phyloP scores from a whole-genome alignment of 2,797 vertebrate species.

The Danio tinwini region DNA sequence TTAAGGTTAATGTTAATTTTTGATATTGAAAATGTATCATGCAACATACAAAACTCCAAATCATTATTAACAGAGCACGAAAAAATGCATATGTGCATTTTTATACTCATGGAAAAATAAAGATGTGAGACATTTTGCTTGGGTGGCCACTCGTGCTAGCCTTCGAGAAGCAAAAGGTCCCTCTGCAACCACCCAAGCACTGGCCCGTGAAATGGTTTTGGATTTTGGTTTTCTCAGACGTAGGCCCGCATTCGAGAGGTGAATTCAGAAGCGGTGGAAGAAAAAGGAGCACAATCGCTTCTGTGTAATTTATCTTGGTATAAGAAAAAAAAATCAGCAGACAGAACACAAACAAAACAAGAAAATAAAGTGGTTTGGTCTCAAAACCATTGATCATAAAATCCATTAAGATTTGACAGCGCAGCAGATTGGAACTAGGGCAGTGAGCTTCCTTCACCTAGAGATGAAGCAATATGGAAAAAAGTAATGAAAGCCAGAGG shows the following conservation, averaged over 20 bases:
- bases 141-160: constrained; percentile 28
- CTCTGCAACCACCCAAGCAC: constrained; percentile 50
- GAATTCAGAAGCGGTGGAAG: constrained; percentile 45
- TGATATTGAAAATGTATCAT: too few relatives aligned
- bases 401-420: constrained; percentile 63
- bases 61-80: neutral
- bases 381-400: constrained; percentile 64
- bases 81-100: neutral
- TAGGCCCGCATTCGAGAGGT: constrained; percentile 30
- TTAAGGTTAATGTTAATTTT: too few relatives aligned
- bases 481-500: constrained; percentile 25
- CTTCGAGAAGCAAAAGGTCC: constrained; percentile 39
- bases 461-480: neutral
- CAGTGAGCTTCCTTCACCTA: constrained; percentile 52
- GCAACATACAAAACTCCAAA: too few relatives aligned
- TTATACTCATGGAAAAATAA: neutral
- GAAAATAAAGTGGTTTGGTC: constrained; percentile 62
- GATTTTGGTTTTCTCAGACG: constrained; percentile 43
- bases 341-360: constrained; percentile 64
- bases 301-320: constrained; percentile 61
- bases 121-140: neutral
- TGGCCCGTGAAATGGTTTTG: constrained; percentile 60
- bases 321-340: constrained; percentile 43
- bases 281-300: constrained; percentile 52
- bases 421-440: constrained; percentile 56